A percentile compares a stretch with the other conserved stretches of the same genome.
phyloP scores from a whole-genome alignment of 2,113 vertebrate species.

The Clarias magur region DNA sequence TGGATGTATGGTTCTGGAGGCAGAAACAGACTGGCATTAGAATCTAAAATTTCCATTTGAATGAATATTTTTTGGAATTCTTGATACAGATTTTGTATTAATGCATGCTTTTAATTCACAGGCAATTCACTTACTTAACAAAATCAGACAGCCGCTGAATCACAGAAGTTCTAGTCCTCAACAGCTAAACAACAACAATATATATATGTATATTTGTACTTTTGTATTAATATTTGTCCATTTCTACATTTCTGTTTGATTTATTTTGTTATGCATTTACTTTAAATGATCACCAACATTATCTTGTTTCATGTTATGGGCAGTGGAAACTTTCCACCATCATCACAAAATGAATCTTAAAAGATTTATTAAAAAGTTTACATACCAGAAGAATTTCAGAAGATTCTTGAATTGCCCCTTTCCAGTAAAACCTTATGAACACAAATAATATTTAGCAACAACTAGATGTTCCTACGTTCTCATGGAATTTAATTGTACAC shows the following conservation, averaged over 20 bases:
- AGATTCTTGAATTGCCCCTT: constrained; percentile 82
- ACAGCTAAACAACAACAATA: constrained; percentile 70
- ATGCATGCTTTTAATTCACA: neutral
- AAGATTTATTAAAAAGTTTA: neutral
- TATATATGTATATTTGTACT: neutral
- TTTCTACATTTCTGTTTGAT: neutral
- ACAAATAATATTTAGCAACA: neutral
- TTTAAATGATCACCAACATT: neutral
- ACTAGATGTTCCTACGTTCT: neutral
- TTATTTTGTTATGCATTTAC: neutral
- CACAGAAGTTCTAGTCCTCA: constrained; percentile 83
- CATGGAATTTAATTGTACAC: too few species aligned
- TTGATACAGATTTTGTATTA: neutral
- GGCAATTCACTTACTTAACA: constrained; percentile 75
- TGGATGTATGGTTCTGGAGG: constrained; percentile 79
- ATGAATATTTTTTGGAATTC: neutral
- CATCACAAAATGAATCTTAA: neutral
- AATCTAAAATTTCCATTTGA: neutral
- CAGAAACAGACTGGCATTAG: neutral
- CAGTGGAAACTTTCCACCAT: neutral
- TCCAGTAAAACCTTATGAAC: constrained; percentile 82
- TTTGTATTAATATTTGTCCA: neutral
- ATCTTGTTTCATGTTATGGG: neutral
- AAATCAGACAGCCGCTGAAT: constrained; percentile 71
- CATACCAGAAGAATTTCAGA: constrained; percentile 83